Evolutionary conservation across 2,888 invertebrate genomes (phyloP).

Genomic region (Eristalinus aeneus): DNA sequence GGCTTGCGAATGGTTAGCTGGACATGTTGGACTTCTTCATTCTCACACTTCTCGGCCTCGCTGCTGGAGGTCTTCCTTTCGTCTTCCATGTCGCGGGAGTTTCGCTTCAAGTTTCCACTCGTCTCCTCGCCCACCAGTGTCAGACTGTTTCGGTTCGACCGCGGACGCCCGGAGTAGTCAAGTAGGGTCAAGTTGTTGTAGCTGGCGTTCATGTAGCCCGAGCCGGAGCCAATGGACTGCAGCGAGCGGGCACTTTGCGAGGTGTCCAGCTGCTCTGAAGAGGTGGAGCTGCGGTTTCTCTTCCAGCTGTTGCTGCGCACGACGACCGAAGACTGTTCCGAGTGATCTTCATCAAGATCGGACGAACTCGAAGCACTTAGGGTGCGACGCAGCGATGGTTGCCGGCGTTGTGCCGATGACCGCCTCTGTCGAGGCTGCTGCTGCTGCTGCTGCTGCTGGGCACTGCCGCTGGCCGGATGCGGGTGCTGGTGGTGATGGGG

Average conservation of each 20-base stretch:
- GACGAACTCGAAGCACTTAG: conserved; percentile 59
- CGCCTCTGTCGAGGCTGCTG: conserved; percentile 47
- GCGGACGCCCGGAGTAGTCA: conserved; percentile 81
- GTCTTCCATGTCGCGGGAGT: conserved; percentile 49
- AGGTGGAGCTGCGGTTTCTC: conserved; percentile 71
- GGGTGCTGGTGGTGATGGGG: conserved; percentile 41
- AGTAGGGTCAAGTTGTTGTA: conserved; percentile 84
- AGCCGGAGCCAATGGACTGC: conserved; percentile 56
- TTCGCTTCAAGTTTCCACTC: conserved; percentile 46
- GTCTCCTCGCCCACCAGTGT: conserved; percentile 35
- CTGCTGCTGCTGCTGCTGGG: conserved; percentile 41
- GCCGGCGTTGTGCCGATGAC: conserved; percentile 49
- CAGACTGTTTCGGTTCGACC: conserved; percentile 59
- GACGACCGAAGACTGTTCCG: conserved; percentile 42
- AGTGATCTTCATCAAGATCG: conserved; percentile 68
- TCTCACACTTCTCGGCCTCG: conserved; percentile 2
- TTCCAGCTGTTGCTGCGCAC: conserved; percentile 77
- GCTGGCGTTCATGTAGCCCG: conserved; percentile 82
- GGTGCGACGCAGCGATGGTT: conserved; percentile 39
- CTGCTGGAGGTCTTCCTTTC: not conserved
- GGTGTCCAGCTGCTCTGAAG: conserved; percentile 45
- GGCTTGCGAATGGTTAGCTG: conserved; percentile 77
- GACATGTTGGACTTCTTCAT: conserved; percentile 74
- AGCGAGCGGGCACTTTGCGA: conserved; percentile 38
- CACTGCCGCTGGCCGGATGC: conserved; percentile 7